phyloP scores from a whole-genome alignment of 2,797 vertebrate species.

The Fringilla coelebs region DNA sequence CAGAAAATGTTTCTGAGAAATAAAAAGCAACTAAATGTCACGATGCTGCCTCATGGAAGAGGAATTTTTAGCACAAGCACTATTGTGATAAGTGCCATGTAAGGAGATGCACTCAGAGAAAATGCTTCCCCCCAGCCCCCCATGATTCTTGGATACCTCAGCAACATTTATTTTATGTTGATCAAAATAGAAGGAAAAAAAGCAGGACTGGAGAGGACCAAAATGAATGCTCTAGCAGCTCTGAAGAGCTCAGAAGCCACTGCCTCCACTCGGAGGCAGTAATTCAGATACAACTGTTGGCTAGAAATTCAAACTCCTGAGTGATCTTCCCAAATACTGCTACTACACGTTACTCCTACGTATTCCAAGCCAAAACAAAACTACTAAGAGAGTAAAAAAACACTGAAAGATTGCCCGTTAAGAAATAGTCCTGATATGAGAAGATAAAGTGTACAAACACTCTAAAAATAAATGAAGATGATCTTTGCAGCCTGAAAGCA shows the following conservation, averaged over 20 bases:
- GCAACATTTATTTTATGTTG: not conserved
- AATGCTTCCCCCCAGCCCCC: not conserved
- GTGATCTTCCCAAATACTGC: not conserved
- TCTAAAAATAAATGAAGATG: not conserved
- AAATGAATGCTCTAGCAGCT: not conserved
- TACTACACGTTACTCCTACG: not conserved
- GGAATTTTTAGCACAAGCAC: not conserved
- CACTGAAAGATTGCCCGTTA: not conserved
- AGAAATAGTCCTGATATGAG: not conserved
- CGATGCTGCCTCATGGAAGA: not conserved
- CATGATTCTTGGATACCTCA: not conserved
- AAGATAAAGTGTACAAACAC: not conserved
- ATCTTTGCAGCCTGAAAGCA: not conserved
- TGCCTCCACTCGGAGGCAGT: not conserved
- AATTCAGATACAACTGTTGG: not conserved
- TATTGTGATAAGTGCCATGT: slow-evolving; percentile 8
- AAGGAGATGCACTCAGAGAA: slow-evolving; percentile 8
- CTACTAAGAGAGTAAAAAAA: not conserved
- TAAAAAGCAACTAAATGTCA: not conserved
- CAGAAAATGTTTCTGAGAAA: slow-evolving; percentile 1
- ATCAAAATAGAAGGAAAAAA: slow-evolving; percentile 21
- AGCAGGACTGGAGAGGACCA: not conserved
- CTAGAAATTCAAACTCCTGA: not conserved
- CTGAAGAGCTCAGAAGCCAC: not conserved
- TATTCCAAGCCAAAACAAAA: not conserved